A percentile compares a stretch with the other conserved stretches of the same genome.
Conservation (phyloP, 2,797 vertebrate genomes). For the Zenarchopterus dispar region DNA sequence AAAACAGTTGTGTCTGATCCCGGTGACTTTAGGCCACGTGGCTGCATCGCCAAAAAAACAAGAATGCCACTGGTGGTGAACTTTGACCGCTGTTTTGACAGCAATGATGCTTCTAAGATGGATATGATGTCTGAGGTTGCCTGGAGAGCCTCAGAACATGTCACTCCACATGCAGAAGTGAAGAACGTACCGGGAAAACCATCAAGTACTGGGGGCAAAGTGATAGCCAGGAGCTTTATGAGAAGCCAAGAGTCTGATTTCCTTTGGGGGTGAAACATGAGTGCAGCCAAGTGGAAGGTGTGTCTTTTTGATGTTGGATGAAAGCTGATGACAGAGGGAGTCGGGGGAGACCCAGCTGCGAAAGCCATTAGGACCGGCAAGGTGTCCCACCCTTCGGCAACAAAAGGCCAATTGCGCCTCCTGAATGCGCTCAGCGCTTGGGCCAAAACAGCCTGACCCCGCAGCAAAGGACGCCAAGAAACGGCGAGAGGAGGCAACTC, state of each 20-base stretch:
- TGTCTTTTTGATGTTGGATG: slow-evolving; percentile 72
- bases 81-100: slow-evolving; percentile 31
- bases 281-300: slow-evolving; percentile 67
- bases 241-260: slow-evolving; percentile 52
- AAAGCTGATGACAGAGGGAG: slow-evolving; percentile 69
- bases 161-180: slow-evolving; percentile 17
- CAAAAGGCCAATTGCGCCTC: slow-evolving; percentile 38
- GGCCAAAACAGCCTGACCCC: slow-evolving; percentile 49
- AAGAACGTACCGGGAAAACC: slow-evolving; percentile 47
- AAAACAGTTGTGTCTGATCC: slow-evolving; percentile 28
- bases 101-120: slow-evolving; percentile 25
- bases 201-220: slow-evolving; percentile 46
- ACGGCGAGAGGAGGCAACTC: slow-evolving; percentile 34
- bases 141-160: slow-evolving; percentile 13
- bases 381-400: slow-evolving; percentile 67
- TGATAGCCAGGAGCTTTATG: slow-evolving; percentile 59
- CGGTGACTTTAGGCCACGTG: slow-evolving; percentile 13
- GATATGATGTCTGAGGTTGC: slow-evolving; percentile 34
- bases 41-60: slow-evolving; percentile 15
- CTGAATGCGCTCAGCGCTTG: slow-evolving; percentile 8
- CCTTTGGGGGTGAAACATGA: slow-evolving; percentile 23
- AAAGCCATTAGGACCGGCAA: slow-evolving; percentile 70
- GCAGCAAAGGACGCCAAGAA: slow-evolving; percentile 17
- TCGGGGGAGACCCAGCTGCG: slow-evolving; percentile 67
- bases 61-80: slow-evolving; percentile 23